Percentiles rank a stretch among this genome's conserved stretches.
phyloP scores from a whole-genome alignment of 2,113 vertebrate genomes.

The Apteryx mantelli region DNA sequence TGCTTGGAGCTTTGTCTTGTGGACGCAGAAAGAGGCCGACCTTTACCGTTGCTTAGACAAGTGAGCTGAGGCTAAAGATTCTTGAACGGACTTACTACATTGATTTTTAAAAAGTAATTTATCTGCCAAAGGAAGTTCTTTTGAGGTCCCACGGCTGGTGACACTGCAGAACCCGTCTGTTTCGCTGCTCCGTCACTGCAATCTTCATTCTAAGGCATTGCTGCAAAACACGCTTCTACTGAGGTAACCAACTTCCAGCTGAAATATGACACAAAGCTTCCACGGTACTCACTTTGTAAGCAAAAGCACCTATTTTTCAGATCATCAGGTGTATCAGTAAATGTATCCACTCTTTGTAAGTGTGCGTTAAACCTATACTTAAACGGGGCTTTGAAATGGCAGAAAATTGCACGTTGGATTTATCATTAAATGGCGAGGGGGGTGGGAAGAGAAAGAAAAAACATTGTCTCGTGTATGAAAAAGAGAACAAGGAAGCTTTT shows the following conservation, averaged over 20 bases:
- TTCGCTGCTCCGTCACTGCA: not conserved
- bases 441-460: not conserved
- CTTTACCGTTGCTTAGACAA: not conserved
- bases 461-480: not conserved
- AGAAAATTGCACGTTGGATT: conserved; percentile 22
- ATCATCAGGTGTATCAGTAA: not conserved
- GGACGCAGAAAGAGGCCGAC: not conserved
- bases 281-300: not conserved
- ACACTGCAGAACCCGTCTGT: not conserved
- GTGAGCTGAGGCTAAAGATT: not conserved
- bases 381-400: not conserved
- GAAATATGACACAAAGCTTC: not conserved
- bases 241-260: not conserved
- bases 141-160: not conserved
- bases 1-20: not conserved
- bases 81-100: not conserved
- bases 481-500: not conserved
- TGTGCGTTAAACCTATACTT: conserved; percentile 23
- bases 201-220: not conserved
- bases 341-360: not conserved
- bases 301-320: not conserved
- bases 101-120: not conserved
- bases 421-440: not conserved
- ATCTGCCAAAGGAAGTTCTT: not conserved
- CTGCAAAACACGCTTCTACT: not conserved